These are phyloP conservation scores for Drosophila kurseongensis DNA, from an alignment of 1,140 invertebrate genomes.

Conservation along the genomic window DNA sequence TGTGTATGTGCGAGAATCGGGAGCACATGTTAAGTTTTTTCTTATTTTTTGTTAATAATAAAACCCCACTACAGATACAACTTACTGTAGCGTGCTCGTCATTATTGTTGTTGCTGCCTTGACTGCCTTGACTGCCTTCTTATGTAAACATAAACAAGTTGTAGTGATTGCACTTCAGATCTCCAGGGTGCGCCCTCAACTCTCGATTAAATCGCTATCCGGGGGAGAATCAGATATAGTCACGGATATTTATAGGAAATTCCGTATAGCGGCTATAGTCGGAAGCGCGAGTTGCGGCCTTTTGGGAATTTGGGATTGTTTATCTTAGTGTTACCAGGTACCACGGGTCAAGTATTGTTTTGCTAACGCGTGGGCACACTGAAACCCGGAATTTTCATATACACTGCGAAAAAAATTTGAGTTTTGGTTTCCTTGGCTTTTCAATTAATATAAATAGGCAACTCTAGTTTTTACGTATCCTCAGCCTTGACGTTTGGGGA, in stretches of 20 bases:
- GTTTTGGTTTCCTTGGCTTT: too few relatives aligned
- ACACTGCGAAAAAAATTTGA: neutral
- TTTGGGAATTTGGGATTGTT: constrained; percentile 37
- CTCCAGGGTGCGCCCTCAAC: constrained; percentile 16
- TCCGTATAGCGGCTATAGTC: neutral
- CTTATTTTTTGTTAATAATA: constrained; percentile 40
- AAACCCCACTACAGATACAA: constrained; percentile 32
- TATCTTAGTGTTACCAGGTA: constrained; percentile 39
- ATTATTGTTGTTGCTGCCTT: constrained; percentile 49
- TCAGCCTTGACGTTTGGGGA: too few relatives aligned
- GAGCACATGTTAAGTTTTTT: constrained; percentile 45
- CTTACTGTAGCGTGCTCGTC: constrained; percentile 72
- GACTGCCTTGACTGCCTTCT: constrained; percentile 44
- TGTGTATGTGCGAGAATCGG: constrained; percentile 25
- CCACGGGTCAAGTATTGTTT: neutral
- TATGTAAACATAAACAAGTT: constrained; percentile 78
- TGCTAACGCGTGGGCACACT: neutral
- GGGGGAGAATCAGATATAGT: constrained; percentile 40
- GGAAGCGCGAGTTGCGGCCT: constrained; percentile 34
- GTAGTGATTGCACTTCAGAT: constrained; percentile 54
- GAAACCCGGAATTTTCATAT: neutral
- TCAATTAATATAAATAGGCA: too few relatives aligned
- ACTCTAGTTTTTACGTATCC: too few relatives aligned
- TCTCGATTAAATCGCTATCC: constrained; percentile 37
- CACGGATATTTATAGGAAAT: constrained; percentile 21